Conservation (phyloP, 2,797 vertebrate species). For the Pantherophis vulpinus region DNA sequence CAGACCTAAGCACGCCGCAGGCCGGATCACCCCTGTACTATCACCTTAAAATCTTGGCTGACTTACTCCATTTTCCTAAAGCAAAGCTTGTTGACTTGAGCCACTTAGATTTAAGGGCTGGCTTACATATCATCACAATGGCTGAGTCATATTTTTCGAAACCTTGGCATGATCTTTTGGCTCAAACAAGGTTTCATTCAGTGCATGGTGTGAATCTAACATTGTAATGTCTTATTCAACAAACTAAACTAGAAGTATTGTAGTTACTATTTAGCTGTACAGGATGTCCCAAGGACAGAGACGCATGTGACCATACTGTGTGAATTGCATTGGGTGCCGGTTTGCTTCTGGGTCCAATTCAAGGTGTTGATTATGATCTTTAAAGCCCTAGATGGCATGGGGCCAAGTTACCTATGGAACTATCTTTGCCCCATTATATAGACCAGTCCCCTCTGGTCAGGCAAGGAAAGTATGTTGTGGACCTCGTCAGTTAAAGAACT, state of each 20-base stretch:
- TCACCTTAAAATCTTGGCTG: not conserved
- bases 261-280: not conserved
- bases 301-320: not conserved
- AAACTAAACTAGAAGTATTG: not conserved
- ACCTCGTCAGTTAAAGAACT: not conserved
- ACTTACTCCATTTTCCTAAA: not conserved
- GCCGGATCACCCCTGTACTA: not conserved
- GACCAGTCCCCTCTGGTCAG: not conserved
- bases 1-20: too few relatives aligned
- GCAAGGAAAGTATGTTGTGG: not conserved
- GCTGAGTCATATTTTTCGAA: not conserved
- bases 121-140: not conserved
- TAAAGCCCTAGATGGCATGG: not conserved
- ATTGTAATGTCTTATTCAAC: not conserved
- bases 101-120: not conserved
- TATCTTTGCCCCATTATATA: not conserved
- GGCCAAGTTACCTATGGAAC: not conserved
- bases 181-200: not conserved
- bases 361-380: not conserved
- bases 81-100: not conserved
- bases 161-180: not conserved
- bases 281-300: not conserved
- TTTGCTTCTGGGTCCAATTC: not conserved
- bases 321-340: not conserved
- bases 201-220: not conserved